Percentiles rank a stretch among this genome's conserved stretches.
Evolutionary conservation across 2,888 invertebrate species (phyloP).

Genomic region (Folsomia manolachei): DNA sequence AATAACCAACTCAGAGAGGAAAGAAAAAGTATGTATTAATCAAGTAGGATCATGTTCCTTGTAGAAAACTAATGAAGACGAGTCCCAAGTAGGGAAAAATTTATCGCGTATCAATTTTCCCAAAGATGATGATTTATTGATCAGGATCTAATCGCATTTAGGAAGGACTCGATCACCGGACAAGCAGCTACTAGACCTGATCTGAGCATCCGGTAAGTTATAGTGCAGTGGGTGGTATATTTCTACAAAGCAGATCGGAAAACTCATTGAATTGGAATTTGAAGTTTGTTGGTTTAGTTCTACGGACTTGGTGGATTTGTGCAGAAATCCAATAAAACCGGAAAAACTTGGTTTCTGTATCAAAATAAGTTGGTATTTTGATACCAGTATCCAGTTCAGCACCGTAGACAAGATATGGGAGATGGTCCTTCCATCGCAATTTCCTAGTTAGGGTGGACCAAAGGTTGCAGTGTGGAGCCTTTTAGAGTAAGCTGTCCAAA

Average conservation of each 20-base stretch:
- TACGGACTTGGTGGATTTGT: background rate
- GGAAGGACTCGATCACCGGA: too few species aligned
- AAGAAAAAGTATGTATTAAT: background rate
- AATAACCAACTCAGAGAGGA: background rate
- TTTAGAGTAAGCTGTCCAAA: too few species aligned
- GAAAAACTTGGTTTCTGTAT: background rate
- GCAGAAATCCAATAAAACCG: conserved; percentile 4
- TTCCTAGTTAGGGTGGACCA: background rate
- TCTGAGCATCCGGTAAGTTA: background rate
- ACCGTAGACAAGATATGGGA: background rate
- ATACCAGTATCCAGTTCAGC: too few species aligned
- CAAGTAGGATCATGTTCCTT: background rate
- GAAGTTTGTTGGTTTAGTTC: background rate
- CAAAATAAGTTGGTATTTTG: background rate
- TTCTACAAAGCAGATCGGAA: background rate
- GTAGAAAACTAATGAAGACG: background rate
- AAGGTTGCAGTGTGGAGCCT: background rate
- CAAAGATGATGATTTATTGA: background rate
- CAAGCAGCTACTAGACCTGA: background rate
- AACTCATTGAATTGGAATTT: conserved; percentile 3
- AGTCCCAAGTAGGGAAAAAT: background rate
- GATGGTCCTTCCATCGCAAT: background rate
- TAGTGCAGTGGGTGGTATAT: too few species aligned
- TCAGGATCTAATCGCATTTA: background rate
- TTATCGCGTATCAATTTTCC: background rate